Evolutionary conservation across 2,797 vertebrate species (phyloP).

Genomic region (Peromyscus nudipes): DNA sequence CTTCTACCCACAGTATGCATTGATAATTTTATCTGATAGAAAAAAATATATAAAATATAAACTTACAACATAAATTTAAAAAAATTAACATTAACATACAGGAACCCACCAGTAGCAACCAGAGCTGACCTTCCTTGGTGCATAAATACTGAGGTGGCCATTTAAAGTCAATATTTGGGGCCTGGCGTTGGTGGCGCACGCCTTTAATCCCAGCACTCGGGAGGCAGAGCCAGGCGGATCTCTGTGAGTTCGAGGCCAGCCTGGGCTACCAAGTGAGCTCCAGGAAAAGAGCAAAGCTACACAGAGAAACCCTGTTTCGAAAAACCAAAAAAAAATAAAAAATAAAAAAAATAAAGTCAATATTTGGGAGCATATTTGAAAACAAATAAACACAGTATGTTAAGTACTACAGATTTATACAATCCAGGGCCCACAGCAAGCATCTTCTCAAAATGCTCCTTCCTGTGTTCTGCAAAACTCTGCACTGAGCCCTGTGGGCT

Average conservation of each 20-base stretch:
- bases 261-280: too few species aligned
- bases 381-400: background rate
- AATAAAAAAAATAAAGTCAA: too few species aligned
- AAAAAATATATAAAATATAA: background rate
- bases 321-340: too few species aligned
- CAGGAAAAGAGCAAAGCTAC: too few species aligned
- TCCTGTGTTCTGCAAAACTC: background rate
- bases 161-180: background rate
- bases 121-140: background rate
- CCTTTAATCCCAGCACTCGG: too few species aligned
- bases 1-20: background rate
- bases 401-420: background rate
- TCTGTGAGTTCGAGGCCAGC: too few species aligned
- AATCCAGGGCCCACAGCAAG: background rate
- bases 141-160: background rate
- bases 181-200: too few species aligned
- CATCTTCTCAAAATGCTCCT: background rate
- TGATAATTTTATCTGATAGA: background rate
- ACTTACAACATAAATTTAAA: background rate
- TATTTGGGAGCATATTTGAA: background rate
- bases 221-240: too few species aligned
- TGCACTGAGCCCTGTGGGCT: too few species aligned
- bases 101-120: background rate
- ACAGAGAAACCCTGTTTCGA: too few species aligned
- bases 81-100: background rate